A percentile compares a stretch with the other conserved stretches of the same genome.
Evolutionary conservation across 2,888 invertebrate genomes (phyloP).

Genomic region (Acrobasis suavella): DNA sequence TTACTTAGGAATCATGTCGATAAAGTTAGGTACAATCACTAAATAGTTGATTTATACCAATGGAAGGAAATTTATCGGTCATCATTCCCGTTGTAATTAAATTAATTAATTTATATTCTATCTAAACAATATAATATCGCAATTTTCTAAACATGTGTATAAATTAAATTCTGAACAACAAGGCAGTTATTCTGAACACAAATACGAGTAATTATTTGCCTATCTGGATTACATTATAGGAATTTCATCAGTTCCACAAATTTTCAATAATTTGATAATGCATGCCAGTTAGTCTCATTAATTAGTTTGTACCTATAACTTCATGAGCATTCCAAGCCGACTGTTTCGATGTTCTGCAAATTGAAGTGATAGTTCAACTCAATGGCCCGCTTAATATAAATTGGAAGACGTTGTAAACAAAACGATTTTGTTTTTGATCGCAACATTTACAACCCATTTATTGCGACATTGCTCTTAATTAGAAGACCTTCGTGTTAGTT

Average conservation of each 20-base stretch:
- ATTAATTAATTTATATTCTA: too few relatives aligned
- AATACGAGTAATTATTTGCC: background rate
- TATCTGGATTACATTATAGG: background rate
- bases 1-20: too few relatives aligned
- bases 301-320: constrained; percentile 21
- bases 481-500: too few relatives aligned
- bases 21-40: too few relatives aligned
- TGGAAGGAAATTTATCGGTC: too few relatives aligned
- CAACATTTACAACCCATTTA: background rate
- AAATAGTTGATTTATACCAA: too few relatives aligned
- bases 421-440: background rate
- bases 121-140: background rate
- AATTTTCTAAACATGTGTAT: background rate
- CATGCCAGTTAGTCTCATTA: constrained; percentile 10
- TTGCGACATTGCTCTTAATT: background rate
- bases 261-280: constrained; percentile 18
- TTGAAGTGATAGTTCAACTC: constrained; percentile 12
- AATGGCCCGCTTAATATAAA: background rate
- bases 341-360: constrained; percentile 14
- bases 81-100: too few relatives aligned
- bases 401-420: background rate
- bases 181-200: background rate
- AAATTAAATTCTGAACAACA: background rate
- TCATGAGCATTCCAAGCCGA: constrained; percentile 8
- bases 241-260: background rate